Base-by-base conservation (phyloP, 2,888 invertebrate species). In the Odontomyia ornata region DNA sequence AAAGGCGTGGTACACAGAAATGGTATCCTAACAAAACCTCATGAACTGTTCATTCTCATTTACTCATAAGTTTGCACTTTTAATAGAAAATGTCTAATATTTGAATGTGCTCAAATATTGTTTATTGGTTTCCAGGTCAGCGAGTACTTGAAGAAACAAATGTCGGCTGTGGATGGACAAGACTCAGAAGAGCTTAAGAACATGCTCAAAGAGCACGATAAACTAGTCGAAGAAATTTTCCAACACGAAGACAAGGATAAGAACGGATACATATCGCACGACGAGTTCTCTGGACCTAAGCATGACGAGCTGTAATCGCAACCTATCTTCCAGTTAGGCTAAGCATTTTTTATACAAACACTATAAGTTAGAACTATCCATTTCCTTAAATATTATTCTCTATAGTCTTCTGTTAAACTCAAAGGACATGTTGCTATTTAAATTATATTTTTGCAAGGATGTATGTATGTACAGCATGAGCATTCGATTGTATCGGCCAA, bases 201-300 rank as follows among this genome's bases (percentile, higher is more conserved):
- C 83, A 94, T 93, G 93, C 88, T 95, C 76, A 93, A 93, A 78
- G 93, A 95, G 83, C 95, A 97, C 86, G 95, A 97, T 86, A 96
- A 96, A 85, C 91, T 98, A 77, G 95, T 98, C 7, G 95, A 97
- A 83, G 97, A 98, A 86, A 97, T 98, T 84, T 98, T 98, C 91
- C 95, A 96, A 85, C 97, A 97, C 85, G 98, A 98, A 86, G 98
- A 98, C 86, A 95, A 95, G 86, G 97, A 98, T 87, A 96, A 95
- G 86, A 97, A 98, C 84, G 98, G 98, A 79, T 95, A 92, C 88
- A 98, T 98, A 83, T 97, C 97, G 80, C 95, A 96, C 88, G 95
- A 94, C 69, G 98, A 98, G 88, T 98, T 98, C 89, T 96, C 96
- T 28, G 98, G 97, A 2, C 97, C 98, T 18, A 98, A 98, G 86